These are phyloP conservation scores for Meriones psammophilus DNA, from an alignment of 2,797 vertebrate genomes.

Conservation along the genomic window DNA sequence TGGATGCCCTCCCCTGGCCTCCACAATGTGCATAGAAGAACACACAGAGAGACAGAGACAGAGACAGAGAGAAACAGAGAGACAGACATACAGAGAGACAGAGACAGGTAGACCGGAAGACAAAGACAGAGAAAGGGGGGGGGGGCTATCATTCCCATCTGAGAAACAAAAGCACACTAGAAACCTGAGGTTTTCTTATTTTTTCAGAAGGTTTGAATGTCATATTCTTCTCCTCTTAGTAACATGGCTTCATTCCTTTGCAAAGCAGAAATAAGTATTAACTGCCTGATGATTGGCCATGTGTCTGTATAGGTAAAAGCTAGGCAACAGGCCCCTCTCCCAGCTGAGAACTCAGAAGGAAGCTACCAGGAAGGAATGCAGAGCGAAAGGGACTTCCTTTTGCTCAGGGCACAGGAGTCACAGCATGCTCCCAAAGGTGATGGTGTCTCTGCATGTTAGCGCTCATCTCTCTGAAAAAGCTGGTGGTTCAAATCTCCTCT, in stretches of 20 bases:
- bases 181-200: neutral
- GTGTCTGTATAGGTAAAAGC: neutral
- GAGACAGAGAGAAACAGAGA: neutral
- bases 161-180: neutral
- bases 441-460: accelerated
- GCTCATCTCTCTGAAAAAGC: neutral
- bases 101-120: neutral
- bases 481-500: neutral
- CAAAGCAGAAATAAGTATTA: conserved; percentile 10
- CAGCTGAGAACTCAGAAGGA: neutral
- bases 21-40: neutral
- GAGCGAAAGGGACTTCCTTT: accelerated
- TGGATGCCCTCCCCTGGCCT: neutral
- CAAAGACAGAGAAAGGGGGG: neutral
- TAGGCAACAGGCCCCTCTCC: no score
- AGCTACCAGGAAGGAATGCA: neutral
- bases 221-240: neutral
- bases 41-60: neutral
- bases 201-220: neutral
- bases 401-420: neutral
- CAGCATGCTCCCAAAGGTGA: neutral
- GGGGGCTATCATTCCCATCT: neutral
- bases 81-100: no score
- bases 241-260: neutral
- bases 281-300: neutral